Evolutionary conservation across 2,888 invertebrate species (phyloP), one percentile per base, ranked within the genome.

Genomic region (Lamellibrachia satsuma): DNA sequence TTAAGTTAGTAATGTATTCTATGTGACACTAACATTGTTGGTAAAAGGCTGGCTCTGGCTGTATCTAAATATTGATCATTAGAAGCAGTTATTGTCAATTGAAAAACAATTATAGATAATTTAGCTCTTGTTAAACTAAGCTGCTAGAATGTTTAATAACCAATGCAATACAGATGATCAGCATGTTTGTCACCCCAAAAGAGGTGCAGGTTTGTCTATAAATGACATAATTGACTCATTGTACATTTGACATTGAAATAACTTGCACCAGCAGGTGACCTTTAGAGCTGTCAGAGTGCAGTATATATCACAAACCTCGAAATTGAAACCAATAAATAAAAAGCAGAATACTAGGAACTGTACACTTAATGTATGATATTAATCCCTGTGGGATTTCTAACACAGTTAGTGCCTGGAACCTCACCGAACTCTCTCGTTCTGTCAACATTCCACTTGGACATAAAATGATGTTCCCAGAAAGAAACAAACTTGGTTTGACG

Each of bases 381-480:
- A 75, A 75, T 75, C 75, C 75, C 22, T 6, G 15, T 75, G 15
- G 75, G 11, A 75, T 22, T 6, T 22, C 39, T 39, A 39, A 39
- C 39, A 39, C 39, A 39, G 75, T 75, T n/a, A 4, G 75, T 75
- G 75, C 75, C 75, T 75, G 75, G 75, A 75, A 75, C 75, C 75
- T 39, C 75, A 75, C 15, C 22, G 75, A 75, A n/a, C 75, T 1
- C 22, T 75, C 75, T 75, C 2, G 75, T 75, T 75, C 75, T 75
- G 22, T 22, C 75, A 15, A 75, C 75, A 75, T 75, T 75, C 75
- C 75, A 22, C 22, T 75, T 75, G 22, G 22, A 15, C 22, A 22
- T 75, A n/a, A 75, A n/a, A 75, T 75, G 75, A 22, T 75, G 75
- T 75, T 75, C 75, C n/a, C n/a, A n/a, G 75, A 75, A 75, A n/a